Evolutionary conservation across 2,113 vertebrate species (phyloP), one percentile per base, ranked within the genome.

Genomic region (Aspidoscelis tigris): DNA sequence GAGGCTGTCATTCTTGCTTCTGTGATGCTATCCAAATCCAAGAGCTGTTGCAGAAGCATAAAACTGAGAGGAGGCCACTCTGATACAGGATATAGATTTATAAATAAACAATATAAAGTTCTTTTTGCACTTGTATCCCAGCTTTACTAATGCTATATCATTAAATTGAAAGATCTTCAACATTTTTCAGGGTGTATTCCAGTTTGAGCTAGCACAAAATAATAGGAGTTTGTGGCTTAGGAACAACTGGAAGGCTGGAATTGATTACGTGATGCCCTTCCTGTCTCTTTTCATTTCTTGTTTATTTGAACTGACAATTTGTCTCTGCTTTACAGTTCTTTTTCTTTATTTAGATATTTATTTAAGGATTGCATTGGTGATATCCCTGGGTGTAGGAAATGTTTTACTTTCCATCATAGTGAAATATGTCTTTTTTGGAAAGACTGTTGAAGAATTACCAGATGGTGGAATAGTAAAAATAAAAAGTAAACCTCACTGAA

Each of bases 361-460:
- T 87, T 90, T 85, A 80, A 92, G 85, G 83, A 71, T 20, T 78
- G 78, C 89, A 80, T 0, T 90, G 90, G 88, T 86, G 90, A 80
- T 90, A 89, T 55, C 85, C 58, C 86, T 89, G 69, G 82, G 73
- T 90, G 88, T 89, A 87, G 84, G 86, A 87, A 83, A 90, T 91
- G 77, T 84, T 91, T 44, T 88, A 89, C 86, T 88, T 93, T 89
- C 71, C 89, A 88, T 81, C 0, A 0, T 80, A 26, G 87, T 79
- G 22, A 91, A 79, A 64, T 50, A 50, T 0, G 2, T 85, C 81
- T 83, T 82, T 84, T 69, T 58, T 43, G 80, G 0, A 0, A 92
- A 88, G 91, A 91, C 26, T 0, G 69, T 72, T 86, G 90, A 85
- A 78, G 82, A 81, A 70, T 0, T 22, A n/a, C 91, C 93, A 91